Percentiles rank a stretch among this genome's conserved stretches.
phyloP scores from a whole-genome alignment of 2,888 invertebrate genomes.

The Peribatodes rhomboidaria region DNA sequence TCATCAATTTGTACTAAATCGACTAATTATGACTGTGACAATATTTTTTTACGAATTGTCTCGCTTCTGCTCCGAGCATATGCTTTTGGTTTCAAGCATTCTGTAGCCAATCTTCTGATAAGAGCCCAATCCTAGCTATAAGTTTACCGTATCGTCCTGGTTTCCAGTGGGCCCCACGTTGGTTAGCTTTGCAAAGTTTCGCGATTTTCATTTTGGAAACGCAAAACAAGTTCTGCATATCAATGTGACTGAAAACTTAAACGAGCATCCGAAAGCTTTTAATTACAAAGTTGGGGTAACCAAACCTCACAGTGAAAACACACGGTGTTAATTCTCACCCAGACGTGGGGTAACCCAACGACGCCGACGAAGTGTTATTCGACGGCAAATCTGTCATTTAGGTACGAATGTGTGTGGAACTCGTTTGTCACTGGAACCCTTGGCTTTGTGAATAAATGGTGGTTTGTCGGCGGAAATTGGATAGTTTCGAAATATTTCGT shows the following conservation, averaged over 20 bases:
- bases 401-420: slow-evolving; percentile 11
- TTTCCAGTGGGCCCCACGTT: no score
- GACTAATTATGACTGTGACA: no score
- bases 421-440: slow-evolving; percentile 33
- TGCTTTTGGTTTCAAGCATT: not conserved
- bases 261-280: slow-evolving; percentile 7
- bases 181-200: no score
- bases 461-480: slow-evolving; percentile 24
- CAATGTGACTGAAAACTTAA: not conserved
- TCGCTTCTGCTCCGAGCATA: no score
- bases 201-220: not conserved
- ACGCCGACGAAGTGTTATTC: slow-evolving; percentile 20
- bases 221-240: not conserved
- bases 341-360: slow-evolving; percentile 4
- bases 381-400: slow-evolving; percentile 36
- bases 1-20: no score
- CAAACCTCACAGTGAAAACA: not conserved
- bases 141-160: no score
- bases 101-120: not conserved
- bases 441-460: slow-evolving; percentile 27
- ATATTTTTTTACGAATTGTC: no score
- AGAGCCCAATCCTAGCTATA: no score
- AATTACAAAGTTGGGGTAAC: slow-evolving; percentile 16
- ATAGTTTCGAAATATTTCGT: slow-evolving; percentile 8
- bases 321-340: slow-evolving; percentile 3